Base-by-base conservation (phyloP, 2,797 vertebrate species). In the Hyperoplus lanceolatus region DNA sequence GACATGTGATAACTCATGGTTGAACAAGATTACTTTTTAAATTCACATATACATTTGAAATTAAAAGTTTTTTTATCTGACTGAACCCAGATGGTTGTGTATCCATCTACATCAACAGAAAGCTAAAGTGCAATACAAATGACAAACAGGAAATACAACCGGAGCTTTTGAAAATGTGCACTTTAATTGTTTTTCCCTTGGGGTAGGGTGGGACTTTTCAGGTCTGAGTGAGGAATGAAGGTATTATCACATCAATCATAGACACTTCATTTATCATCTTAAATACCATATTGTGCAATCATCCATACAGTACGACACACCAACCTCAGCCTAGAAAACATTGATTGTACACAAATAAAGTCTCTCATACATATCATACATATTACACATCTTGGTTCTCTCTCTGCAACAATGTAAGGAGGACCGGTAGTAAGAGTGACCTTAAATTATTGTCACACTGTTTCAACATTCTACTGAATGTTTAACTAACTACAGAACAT, bases 321-420 rank as follows among this genome's bases (percentile, higher is more conserved):
- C 90, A 92, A 71, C 29, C 85, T 92, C 87, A 89, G 87, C 75
- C 89, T 91, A 93, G 76, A 94, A 95, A 94, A 94, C 91, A 93
- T 86, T 84, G 93, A 95, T 93, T 95, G 93, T 95, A 94, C 90
- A 90, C 92, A 94, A 93, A 92, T 92, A 92, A 90, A 91, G 90
- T 75, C 70, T 92, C 67, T 90, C 39, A 51, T 29, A 29, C 29
- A 29, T 29, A 29, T 29, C 29, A 29, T 29, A 29, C 29, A 29
- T 89, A 86, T 92, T 85, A 94, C 82, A 92, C 93, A 92, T 87
- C 79, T 89, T 60, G 58, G 42, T 73, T 90, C 60, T 84, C 58
- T 81, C 79, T 89, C 57, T 7, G 77, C 90, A 80, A 87, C 66
- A 63, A 82, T 78, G 83, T 85, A 87, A 46, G 84, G 63, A 46